A percentile compares a stretch with the other conserved stretches of the same genome.
Conservation (phyloP, 2,113 vertebrate species). For the Camelus bactrianus region DNA sequence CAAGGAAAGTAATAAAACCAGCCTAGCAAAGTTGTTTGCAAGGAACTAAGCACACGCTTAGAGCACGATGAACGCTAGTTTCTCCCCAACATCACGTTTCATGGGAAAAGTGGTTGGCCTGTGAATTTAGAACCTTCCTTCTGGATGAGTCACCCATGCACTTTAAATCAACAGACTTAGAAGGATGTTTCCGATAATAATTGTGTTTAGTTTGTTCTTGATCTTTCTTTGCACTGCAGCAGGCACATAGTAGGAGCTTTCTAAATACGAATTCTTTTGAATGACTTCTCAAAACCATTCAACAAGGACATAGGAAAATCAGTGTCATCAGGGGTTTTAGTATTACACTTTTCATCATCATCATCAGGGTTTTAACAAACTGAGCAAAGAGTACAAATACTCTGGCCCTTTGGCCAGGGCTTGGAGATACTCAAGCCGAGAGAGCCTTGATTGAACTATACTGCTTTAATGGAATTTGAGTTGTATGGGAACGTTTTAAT, state of each 20-base stretch:
- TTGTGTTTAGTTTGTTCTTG: neutral
- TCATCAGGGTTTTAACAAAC: conserved; percentile 19
- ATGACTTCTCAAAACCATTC: conserved; percentile 33
- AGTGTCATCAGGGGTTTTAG: neutral
- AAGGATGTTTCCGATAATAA: neutral
- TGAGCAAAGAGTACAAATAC: conserved; percentile 28
- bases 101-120: neutral
- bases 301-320: conserved; percentile 10
- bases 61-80: neutral
- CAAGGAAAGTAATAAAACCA: neutral
- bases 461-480: conserved; percentile 67
- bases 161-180: neutral
- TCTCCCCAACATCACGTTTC: neutral
- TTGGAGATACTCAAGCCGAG: conserved; percentile 44
- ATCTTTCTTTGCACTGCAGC: neutral
- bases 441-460: conserved; percentile 45
- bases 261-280: neutral
- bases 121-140: neutral
- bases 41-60: neutral
- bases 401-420: conserved; percentile 12
- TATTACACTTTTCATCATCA: neutral
- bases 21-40: neutral
- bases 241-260: neutral
- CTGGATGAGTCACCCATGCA: neutral
- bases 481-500: conserved; percentile 71